Percentiles rank a stretch among this genome's conserved stretches.
Evolutionary conservation across 2,888 invertebrate genomes (phyloP).

Genomic region (Diarsia mendica): DNA sequence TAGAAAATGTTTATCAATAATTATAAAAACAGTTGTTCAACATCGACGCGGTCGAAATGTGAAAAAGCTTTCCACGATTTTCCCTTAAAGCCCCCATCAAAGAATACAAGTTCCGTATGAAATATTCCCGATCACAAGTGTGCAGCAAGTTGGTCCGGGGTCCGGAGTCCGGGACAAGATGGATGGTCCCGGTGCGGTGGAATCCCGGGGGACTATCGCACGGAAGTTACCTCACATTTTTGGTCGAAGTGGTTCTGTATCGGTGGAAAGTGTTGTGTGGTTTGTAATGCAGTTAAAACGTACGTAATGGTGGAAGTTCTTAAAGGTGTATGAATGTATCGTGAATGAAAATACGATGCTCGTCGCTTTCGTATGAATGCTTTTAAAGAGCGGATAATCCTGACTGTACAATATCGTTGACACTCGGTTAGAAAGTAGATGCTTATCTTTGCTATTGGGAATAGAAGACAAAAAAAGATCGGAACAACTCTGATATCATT

Average conservation of each 20-base stretch:
- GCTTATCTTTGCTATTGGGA: background rate
- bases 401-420: background rate
- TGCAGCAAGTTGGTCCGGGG: slow-evolving; percentile 48
- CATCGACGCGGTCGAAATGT: background rate
- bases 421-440: background rate
- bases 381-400: background rate
- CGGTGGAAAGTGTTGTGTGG: background rate
- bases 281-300: background rate
- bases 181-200: slow-evolving; percentile 66
- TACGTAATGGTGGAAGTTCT: background rate
- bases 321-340: background rate
- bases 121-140: slow-evolving; percentile 57
- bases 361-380: background rate
- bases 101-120: slow-evolving; percentile 38
- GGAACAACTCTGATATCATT: background rate
- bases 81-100: background rate
- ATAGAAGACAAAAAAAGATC: background rate
- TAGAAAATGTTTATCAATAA: background rate
- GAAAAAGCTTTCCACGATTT: background rate
- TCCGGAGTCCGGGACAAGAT: slow-evolving; percentile 63
- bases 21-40: background rate
- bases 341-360: background rate
- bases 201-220: slow-evolving; percentile 59
- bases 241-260: slow-evolving; percentile 15
- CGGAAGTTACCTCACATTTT: slow-evolving; percentile 49